phyloP scores from a whole-genome alignment of 2,113 vertebrate species.

The Zosterops pallidus region DNA sequence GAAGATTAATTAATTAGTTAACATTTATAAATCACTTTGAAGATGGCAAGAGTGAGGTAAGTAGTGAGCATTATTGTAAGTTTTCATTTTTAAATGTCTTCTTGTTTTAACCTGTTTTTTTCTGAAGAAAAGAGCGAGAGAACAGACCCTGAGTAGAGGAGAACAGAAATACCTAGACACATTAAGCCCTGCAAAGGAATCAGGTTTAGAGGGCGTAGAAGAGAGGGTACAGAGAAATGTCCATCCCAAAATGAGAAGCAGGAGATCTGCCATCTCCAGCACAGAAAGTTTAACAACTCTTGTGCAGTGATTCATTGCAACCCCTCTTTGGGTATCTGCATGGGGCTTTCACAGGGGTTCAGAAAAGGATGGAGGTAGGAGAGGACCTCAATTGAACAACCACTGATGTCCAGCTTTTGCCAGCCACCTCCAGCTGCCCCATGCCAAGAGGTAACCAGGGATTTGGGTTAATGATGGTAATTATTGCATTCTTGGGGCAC shows the following conservation, averaged over 20 bases:
- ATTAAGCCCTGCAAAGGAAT: neutral
- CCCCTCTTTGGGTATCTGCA: accelerated
- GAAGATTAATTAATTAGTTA: conserved; percentile 61
- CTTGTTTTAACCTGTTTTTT: neutral
- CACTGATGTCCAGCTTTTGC: neutral
- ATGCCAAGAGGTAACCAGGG: neutral
- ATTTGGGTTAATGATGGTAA: neutral
- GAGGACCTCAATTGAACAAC: neutral
- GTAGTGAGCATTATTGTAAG: neutral
- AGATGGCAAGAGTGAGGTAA: conserved; percentile 36
- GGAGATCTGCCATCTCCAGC: neutral
- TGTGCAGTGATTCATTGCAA: neutral
- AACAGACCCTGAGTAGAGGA: neutral
- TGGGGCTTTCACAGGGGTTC: neutral
- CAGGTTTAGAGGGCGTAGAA: neutral
- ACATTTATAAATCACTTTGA: conserved; percentile 48
- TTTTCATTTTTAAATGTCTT: conserved; percentile 23
- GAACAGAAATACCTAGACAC: neutral
- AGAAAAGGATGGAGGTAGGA: neutral
- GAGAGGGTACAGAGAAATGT: neutral
- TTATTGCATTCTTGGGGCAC: neutral
- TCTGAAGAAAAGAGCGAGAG: neutral
- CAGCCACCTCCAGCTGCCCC: neutral
- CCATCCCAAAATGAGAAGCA: neutral
- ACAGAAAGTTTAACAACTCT: accelerated